A percentile compares a stretch with the other conserved stretches of the same genome.
These are phyloP conservation scores for Branchipolynoe longqiensis DNA, from an alignment of 2,888 invertebrate genomes.

Conservation along the genomic window DNA sequence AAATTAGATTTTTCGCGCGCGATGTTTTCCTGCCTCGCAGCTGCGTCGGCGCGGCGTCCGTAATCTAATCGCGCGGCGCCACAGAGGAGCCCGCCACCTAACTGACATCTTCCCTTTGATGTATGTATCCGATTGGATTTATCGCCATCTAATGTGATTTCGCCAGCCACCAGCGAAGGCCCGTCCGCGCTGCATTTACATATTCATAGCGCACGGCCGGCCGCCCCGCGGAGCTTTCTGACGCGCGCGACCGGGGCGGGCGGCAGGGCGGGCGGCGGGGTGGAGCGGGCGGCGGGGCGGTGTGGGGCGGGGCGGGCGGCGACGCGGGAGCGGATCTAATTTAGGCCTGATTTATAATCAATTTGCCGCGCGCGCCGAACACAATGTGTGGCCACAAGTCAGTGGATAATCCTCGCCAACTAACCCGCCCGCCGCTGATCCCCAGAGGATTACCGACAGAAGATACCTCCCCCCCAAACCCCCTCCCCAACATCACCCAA, in stretches of 20 bases:
- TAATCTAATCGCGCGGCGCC: conserved; percentile 33
- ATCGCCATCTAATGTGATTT: conserved; percentile 54
- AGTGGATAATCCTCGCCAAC: conserved; percentile 36
- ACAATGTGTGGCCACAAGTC: conserved; percentile 56
- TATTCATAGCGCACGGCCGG: conserved; percentile 38
- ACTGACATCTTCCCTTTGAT: conserved; percentile 55
- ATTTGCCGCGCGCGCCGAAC: conserved; percentile 36
- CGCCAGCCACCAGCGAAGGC: conserved; percentile 3
- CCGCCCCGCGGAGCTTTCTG: conserved; percentile 42
- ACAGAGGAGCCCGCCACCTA: conserved; percentile 47
- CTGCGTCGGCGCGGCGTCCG: not conserved
- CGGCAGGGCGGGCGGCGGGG: not conserved
- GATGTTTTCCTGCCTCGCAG: conserved; percentile 44
- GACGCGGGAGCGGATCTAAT: not conserved
- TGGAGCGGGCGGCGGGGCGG: not conserved
- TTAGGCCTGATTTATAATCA: conserved; percentile 53
- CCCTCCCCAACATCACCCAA: no score
- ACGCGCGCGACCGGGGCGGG: not conserved
- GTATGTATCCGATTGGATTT: conserved; percentile 55
- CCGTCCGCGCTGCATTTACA: conserved; percentile 36
- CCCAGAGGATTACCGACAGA: not conserved
- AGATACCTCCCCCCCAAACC: no score
- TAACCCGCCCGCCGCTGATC: conserved; percentile 11
- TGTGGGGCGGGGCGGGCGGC: not conserved
- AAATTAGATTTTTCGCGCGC: conserved; percentile 56